Evolutionary conservation across 2,797 vertebrate genomes (phyloP), one percentile per base, ranked within the genome.

Genomic region (Dryobates pubescens): DNA sequence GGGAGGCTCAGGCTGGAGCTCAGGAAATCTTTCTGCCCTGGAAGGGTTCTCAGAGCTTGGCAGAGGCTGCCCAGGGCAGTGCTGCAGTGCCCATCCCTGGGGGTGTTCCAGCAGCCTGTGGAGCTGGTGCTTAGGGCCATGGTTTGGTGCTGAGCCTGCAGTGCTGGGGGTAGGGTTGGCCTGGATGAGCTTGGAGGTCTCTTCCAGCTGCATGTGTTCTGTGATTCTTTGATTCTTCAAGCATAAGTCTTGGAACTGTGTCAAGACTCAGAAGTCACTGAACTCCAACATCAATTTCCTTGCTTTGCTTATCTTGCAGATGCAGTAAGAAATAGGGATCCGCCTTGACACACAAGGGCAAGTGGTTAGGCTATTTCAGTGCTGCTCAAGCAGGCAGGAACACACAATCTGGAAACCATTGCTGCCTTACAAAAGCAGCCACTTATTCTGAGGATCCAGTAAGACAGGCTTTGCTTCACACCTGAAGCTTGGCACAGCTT

Each of bases 401-500:
- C 41, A 34, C 16, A 19, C 64, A 69, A 27, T 43, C 75, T 87
- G 89, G 86, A 93, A 95, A 77, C 65, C 41, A 26, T 54, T 56
- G 26, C 71, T 13, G 7, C 69, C 32, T 77, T 82, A 45, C 56
- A 71, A 80, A 93, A 87, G 65, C 49, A 67, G 75, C 41, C 76
- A 73, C 59, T 82, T 63, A 77, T 49, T 82, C 5, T 58, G 77
- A 96, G 54, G 80, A 86, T 68, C 20, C 36, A 56, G 3, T 76
- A 89, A 79, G 71, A 59, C 81, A 89, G 76, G 51, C 54, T 20
- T 86, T 51, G 56, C 51, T 87, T 94, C 59, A 13, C 53, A 77
- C 32, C 11, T 57, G 62, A 73, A 74, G 83, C 63, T 82, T 94
- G 94, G 93, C 78, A 69, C 63, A 74, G 74, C 53, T 65, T 86